A percentile compares a stretch with the other conserved stretches of the same genome.
These are phyloP conservation scores for Pheosia tremula DNA, from an alignment of 2,888 invertebrate genomes.

Conservation along the genomic window DNA sequence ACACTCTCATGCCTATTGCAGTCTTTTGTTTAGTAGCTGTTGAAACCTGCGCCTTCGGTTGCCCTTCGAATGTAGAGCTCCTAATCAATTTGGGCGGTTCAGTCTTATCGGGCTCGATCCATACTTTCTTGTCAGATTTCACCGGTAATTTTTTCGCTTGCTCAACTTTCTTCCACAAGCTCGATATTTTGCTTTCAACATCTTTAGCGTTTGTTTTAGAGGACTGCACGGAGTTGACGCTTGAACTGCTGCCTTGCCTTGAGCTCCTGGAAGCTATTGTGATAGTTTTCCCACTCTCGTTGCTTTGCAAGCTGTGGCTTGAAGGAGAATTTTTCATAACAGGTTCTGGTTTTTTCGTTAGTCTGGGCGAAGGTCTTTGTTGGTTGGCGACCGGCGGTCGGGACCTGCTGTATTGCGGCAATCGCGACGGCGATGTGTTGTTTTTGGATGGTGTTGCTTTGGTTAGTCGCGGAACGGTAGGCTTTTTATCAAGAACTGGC, in stretches of 20 bases:
- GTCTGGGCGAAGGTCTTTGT: conserved; percentile 48
- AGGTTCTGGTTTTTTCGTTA: conserved; percentile 53
- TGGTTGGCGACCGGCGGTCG: conserved; percentile 53
- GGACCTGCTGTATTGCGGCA: conserved; percentile 65
- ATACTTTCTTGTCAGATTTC: conserved; percentile 85
- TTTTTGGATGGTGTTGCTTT: conserved; percentile 62
- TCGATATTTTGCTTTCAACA: conserved; percentile 91
- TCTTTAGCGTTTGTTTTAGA: conserved; percentile 84
- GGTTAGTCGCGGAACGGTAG: conserved; percentile 43
- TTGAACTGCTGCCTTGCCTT: conserved; percentile 78
- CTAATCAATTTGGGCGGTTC: conserved; percentile 79
- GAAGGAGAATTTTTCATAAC: conserved; percentile 80
- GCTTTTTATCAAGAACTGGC: conserved; percentile 63
- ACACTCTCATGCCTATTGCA: conserved; percentile 73
- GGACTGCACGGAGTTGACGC: conserved; percentile 85
- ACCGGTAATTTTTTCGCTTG: conserved; percentile 85
- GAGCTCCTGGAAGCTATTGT: conserved; percentile 66
- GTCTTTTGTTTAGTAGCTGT: conserved; percentile 77
- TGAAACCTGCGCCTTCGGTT: conserved; percentile 65
- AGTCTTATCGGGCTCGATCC: conserved; percentile 79
- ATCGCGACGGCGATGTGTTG: conserved; percentile 74
- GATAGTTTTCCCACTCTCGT: conserved; percentile 76
- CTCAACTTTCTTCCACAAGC: conserved; percentile 91
- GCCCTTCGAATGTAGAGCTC: conserved; percentile 88
- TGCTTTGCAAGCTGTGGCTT: conserved; percentile 83